phyloP scores from a whole-genome alignment of 1,140 invertebrate species.

The Euwallacea fornicatus region DNA sequence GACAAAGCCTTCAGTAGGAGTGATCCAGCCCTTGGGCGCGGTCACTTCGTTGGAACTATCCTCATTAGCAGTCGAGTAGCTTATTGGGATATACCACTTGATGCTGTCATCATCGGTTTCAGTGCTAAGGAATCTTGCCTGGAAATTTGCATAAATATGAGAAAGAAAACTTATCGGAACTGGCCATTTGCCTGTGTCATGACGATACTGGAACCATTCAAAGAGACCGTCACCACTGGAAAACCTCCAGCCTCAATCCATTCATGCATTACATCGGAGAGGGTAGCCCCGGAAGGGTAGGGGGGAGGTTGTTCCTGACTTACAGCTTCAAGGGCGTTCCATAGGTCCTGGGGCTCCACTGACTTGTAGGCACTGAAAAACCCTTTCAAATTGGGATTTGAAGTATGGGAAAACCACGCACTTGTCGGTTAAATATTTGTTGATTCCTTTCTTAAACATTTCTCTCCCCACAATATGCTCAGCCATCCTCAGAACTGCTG shows the following conservation, averaged over 20 bases:
- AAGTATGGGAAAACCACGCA: slow-evolving; percentile 46
- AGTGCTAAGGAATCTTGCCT: slow-evolving; percentile 33
- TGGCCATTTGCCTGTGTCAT: slow-evolving; percentile 22
- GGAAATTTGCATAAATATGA: not conserved
- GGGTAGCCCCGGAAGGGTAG: not conserved
- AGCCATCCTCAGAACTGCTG: slow-evolving; percentile 77
- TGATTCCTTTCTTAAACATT: slow-evolving; percentile 64
- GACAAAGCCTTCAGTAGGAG: slow-evolving; percentile 31
- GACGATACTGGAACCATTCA: slow-evolving; percentile 4
- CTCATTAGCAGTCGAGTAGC: slow-evolving; percentile 23
- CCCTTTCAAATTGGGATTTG: not conserved
- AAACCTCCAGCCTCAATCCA: slow-evolving; percentile 77
- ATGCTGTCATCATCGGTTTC: not conserved
- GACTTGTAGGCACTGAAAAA: slow-evolving; percentile 15
- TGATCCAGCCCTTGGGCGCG: slow-evolving; percentile 56
- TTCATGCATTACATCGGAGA: slow-evolving; percentile 60
- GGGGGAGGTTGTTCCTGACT: not conserved
- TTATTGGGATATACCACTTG: slow-evolving; percentile 36
- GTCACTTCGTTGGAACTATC: slow-evolving; percentile 58
- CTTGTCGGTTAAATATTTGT: slow-evolving; percentile 58
- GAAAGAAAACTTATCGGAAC: not conserved
- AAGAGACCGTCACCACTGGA: slow-evolving; percentile 57
- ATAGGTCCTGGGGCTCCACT: slow-evolving; percentile 34
- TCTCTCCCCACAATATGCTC: slow-evolving; percentile 66
- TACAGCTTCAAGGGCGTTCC: slow-evolving; percentile 24